Percentiles rank a stretch among this genome's conserved stretches.
phyloP scores from a whole-genome alignment of 2,113 vertebrate genomes.

The Nannospalax galili region DNA sequence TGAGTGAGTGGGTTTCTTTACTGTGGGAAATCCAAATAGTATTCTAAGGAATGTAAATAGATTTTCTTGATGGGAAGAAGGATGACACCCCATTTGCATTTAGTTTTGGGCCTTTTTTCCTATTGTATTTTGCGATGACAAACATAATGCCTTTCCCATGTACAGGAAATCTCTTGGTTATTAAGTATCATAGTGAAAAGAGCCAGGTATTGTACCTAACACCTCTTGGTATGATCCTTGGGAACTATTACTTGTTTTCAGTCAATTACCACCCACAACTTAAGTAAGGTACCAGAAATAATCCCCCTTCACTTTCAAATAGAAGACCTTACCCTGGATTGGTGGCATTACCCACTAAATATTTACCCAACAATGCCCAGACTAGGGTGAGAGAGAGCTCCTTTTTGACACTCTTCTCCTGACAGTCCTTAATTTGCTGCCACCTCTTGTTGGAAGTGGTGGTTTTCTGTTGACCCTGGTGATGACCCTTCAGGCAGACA shows the following conservation, averaged over 20 bases:
- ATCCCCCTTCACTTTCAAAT: not conserved
- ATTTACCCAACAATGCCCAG: not conserved
- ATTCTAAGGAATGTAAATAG: constrained; percentile 90
- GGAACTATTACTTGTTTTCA: not conserved
- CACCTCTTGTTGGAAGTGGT: not conserved
- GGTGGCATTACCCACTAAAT: no score
- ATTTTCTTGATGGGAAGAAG: no score
- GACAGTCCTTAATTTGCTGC: not conserved
- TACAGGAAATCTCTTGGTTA: not conserved
- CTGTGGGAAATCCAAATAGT: constrained; percentile 94
- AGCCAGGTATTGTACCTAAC: not conserved
- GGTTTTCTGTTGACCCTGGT: not conserved
- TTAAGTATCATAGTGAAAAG: not conserved
- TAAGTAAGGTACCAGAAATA: not conserved
- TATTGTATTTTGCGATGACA: not conserved
- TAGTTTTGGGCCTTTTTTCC: constrained; percentile 88
- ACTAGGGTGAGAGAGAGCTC: not conserved
- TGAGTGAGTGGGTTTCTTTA: constrained; percentile 90
- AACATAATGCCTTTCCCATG: not conserved
- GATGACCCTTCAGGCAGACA: not conserved
- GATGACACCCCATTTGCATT: constrained; percentile 84
- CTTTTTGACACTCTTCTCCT: not conserved
- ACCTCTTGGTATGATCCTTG: not conserved
- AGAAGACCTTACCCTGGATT: no score
- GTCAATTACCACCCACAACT: not conserved